Conservation (phyloP, 1,140 invertebrate genomes). For the Brachionus angularis region DNA sequence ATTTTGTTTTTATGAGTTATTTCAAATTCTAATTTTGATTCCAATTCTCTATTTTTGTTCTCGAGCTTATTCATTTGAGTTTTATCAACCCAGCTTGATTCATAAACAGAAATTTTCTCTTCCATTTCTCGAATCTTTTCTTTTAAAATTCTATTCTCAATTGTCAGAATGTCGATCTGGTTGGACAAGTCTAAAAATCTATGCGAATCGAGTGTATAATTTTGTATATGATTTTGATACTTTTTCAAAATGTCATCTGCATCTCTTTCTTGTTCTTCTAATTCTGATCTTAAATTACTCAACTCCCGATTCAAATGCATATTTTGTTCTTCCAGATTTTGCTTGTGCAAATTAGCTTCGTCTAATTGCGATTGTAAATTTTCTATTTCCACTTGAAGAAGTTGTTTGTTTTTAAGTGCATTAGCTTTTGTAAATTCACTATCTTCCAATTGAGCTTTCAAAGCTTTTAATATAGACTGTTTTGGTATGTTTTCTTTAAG, state of each 20-base stretch:
- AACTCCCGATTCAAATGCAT: conserved; percentile 71
- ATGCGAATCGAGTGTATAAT: conserved; percentile 22
- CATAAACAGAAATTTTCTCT: background rate
- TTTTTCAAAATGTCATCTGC: conserved; percentile 82
- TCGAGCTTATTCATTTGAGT: conserved; percentile 13
- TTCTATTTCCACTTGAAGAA: conserved; percentile 72
- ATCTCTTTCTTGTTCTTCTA: conserved; percentile 88
- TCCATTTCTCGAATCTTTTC: conserved; percentile 34
- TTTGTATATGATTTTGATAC: conserved; percentile 76
- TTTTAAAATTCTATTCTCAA: conserved; percentile 4
- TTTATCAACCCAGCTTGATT: conserved; percentile 3
- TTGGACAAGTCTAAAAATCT: background rate
- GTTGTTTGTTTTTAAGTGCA: conserved; percentile 76
- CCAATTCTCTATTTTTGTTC: background rate
- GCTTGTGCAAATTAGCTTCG: conserved; percentile 68
- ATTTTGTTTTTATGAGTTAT: background rate
- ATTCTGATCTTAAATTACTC: conserved; percentile 71
- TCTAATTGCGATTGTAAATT: conserved; percentile 74
- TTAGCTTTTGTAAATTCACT: conserved; percentile 74
- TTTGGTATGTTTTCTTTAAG: conserved; percentile 27
- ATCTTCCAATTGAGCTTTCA: conserved; percentile 71
- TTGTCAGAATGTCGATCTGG: conserved; percentile 16
- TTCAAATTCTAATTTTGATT: conserved; percentile 16
- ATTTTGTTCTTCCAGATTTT: conserved; percentile 69
- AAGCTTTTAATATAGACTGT: conserved; percentile 33